Conservation (phyloP, 2,888 invertebrate genomes). For the Tipula lateralis region DNA sequence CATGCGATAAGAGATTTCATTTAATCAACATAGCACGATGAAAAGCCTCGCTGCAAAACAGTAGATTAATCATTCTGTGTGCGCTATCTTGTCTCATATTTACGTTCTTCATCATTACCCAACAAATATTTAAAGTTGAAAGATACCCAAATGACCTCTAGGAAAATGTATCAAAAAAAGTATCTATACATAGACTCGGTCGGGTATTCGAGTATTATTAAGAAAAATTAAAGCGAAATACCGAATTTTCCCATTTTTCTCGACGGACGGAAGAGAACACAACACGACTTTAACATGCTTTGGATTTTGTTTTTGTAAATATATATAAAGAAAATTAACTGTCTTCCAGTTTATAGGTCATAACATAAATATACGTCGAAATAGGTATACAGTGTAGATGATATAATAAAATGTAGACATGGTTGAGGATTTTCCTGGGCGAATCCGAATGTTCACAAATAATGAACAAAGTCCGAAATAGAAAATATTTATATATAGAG, state of each 20-base stretch:
- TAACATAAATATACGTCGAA: background rate
- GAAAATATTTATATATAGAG: background rate
- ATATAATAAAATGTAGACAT: background rate
- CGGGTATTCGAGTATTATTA: background rate
- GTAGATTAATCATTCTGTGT: background rate
- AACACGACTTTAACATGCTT: background rate
- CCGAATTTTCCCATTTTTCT: background rate
- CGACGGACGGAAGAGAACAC: background rate
- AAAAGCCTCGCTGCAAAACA: background rate
- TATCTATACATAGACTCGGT: background rate
- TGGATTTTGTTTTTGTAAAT: background rate
- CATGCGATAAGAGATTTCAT: background rate
- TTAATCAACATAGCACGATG: background rate
- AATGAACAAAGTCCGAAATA: background rate
- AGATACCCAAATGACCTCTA: background rate
- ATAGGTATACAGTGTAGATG: background rate
- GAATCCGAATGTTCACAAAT: background rate
- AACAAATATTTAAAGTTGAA: background rate
- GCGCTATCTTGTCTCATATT: background rate
- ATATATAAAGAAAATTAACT: background rate
- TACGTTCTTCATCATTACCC: background rate
- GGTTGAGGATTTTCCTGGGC: background rate
- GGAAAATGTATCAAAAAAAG: background rate
- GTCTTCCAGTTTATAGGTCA: constrained; percentile 1
- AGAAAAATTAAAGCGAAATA: background rate